Percentiles rank a stretch among this genome's conserved stretches.
Evolutionary conservation across 2,797 vertebrate species (phyloP).

Genomic region (Anguilla anguilla): DNA sequence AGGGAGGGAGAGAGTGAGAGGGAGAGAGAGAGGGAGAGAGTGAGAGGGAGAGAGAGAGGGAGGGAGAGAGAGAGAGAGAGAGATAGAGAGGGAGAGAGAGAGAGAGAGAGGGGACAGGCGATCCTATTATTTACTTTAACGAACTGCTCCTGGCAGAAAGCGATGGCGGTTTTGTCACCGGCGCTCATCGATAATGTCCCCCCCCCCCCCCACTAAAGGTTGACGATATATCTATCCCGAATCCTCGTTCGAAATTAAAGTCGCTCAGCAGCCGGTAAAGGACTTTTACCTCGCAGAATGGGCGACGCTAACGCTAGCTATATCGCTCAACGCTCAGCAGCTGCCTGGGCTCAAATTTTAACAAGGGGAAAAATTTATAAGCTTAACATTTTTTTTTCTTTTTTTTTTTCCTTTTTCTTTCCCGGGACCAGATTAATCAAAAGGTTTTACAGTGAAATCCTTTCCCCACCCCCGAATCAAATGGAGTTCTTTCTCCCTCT

Average conservation of each 20-base stretch:
- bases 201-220: not conserved
- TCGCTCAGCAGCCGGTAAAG: not conserved
- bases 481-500: not conserved
- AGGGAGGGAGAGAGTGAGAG: too few species aligned
- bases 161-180: conserved; percentile 1
- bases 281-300: not conserved
- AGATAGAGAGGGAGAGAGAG: too few species aligned
- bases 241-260: not conserved
- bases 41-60: too few species aligned
- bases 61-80: too few species aligned
- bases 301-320: too few species aligned
- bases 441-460: not conserved
- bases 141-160: conserved; percentile 22
- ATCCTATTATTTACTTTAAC: conserved; percentile 34
- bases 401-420: not conserved
- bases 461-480: not conserved
- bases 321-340: not conserved
- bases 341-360: not conserved
- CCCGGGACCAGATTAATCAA: not conserved
- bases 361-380: not conserved
- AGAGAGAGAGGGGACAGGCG: too few species aligned
- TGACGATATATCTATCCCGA: conserved; percentile 12
- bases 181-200: conserved; percentile 17
- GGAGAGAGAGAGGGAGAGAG: too few species aligned
- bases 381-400: not conserved